Percentiles rank a stretch among this genome's conserved stretches.
Conservation (phyloP, 2,113 vertebrate genomes). For the Zosterops lateralis region DNA sequence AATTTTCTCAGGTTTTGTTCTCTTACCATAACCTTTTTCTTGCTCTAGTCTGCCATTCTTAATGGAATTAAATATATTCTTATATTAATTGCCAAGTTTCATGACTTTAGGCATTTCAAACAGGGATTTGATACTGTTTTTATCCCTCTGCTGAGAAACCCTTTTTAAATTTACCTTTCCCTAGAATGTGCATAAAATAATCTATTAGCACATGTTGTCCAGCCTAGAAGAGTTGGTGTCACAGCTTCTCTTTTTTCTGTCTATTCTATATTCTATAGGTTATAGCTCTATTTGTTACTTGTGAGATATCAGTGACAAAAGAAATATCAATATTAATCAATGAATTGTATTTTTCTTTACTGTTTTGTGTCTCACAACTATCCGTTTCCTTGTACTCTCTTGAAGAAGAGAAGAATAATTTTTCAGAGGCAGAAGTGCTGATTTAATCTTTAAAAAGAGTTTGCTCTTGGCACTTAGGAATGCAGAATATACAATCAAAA, state of each 20-base stretch:
- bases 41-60: not conserved
- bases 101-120: not conserved
- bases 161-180: not conserved
- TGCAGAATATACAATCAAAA: not conserved
- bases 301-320: not conserved
- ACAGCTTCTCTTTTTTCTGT: not conserved
- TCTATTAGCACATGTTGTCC: not conserved
- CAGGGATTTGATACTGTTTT: not conserved
- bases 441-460: not conserved
- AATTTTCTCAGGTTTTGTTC: not conserved
- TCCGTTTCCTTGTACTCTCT: not conserved
- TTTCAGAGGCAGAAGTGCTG: not conserved
- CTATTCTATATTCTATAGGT: not conserved
- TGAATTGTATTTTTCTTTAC: not conserved
- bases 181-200: fast-evolving
- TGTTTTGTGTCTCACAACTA: no score
- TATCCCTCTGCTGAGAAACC: not conserved
- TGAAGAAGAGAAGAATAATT: not conserved
- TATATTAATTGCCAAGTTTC: not conserved
- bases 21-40: not conserved
- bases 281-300: not conserved
- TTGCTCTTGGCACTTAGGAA: not conserved
- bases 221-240: not conserved
- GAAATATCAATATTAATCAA: not conserved
- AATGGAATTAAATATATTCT: not conserved